Evolutionary conservation across 2,888 invertebrate genomes (phyloP).

Genomic region (Neoitamus cyanurus): DNA sequence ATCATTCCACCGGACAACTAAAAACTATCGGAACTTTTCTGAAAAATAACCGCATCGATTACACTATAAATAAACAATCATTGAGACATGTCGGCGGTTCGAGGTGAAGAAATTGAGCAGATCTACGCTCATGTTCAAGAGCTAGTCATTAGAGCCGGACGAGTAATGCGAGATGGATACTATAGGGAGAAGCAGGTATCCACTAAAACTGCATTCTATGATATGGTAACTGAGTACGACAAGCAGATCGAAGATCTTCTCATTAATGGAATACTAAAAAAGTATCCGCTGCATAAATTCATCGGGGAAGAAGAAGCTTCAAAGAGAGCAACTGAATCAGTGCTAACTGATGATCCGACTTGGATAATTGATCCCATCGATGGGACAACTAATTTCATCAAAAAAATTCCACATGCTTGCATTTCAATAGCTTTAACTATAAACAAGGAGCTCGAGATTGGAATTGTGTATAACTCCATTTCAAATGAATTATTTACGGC

Average conservation of each 20-base stretch:
- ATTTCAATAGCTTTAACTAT: conserved; percentile 76
- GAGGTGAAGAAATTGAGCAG: conserved; percentile 55
- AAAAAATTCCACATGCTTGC: conserved; percentile 74
- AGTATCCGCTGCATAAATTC: conserved; percentile 76
- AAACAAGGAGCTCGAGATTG: conserved; percentile 72
- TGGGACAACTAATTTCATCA: conserved; percentile 87
- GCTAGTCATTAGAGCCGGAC: conserved; percentile 62
- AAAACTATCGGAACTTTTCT: background rate
- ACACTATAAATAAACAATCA: background rate
- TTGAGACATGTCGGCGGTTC: background rate
- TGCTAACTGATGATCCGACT: conserved; percentile 81
- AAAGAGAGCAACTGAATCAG: conserved; percentile 59
- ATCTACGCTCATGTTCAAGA: conserved; percentile 61
- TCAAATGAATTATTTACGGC: conserved; percentile 79
- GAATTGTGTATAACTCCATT: conserved; percentile 82
- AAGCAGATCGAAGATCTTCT: conserved; percentile 79
- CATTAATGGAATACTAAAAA: conserved; percentile 69
- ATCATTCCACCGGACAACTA: background rate
- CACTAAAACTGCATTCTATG: conserved; percentile 72
- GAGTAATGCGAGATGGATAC: conserved; percentile 62
- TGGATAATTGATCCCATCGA: conserved; percentile 91
- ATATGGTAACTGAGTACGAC: conserved; percentile 85
- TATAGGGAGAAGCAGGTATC: conserved; percentile 56
- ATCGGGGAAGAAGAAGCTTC: conserved; percentile 80
- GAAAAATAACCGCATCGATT: background rate